These are phyloP conservation scores for Lochmaea crataegi DNA, from an alignment of 2,888 invertebrate genomes.

Conservation along the genomic window DNA sequence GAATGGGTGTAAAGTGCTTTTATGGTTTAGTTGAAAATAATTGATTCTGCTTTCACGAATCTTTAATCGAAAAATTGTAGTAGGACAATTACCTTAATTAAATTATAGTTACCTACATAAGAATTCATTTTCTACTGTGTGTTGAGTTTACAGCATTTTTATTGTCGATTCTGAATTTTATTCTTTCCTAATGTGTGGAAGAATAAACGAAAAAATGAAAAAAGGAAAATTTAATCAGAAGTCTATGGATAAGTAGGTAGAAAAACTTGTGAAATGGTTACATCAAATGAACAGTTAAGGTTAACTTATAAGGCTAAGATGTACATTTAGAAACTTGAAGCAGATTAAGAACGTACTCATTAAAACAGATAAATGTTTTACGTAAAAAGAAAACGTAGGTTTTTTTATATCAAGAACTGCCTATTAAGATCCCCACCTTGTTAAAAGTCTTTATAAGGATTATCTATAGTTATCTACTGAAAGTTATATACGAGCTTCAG, in stretches of 20 bases:
- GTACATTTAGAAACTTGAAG: constrained; percentile 13
- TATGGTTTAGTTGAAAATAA: too few relatives aligned
- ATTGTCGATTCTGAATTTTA: too few relatives aligned
- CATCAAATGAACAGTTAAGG: constrained; percentile 29
- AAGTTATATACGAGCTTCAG: too few relatives aligned
- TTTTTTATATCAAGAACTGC: not conserved
- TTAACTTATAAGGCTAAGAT: constrained; percentile 27
- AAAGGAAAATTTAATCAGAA: constrained; percentile 23
- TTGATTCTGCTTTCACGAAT: too few relatives aligned
- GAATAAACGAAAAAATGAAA: constrained; percentile 12
- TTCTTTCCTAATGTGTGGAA: constrained; percentile 5
- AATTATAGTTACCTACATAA: too few relatives aligned
- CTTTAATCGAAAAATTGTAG: too few relatives aligned
- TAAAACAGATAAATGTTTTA: not conserved
- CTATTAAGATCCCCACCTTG: not conserved
- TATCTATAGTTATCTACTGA: not conserved
- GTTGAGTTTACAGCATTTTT: too few relatives aligned
- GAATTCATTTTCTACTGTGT: not conserved
- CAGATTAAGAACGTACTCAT: not conserved
- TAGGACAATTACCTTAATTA: too few relatives aligned
- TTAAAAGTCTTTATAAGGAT: not conserved
- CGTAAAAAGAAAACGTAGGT: not conserved
- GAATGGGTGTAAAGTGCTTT: too few relatives aligned
- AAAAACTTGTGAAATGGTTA: constrained; percentile 36
- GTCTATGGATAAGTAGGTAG: constrained; percentile 25